Conservation (phyloP, 1,140 invertebrate species). For the Dufourea novaeangliae region DNA sequence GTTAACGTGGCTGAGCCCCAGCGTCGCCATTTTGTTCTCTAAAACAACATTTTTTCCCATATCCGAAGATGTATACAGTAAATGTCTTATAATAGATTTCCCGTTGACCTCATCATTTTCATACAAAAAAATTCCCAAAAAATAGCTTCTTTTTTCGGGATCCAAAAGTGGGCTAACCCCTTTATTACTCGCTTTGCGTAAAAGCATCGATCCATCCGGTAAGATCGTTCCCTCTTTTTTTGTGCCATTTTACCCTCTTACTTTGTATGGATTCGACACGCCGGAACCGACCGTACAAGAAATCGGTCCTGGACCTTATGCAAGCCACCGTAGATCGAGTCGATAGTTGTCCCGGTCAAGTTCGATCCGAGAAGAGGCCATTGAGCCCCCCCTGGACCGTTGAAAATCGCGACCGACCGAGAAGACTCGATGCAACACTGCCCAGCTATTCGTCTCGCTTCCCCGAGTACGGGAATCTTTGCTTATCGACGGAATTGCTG, state of each 20-base stretch:
- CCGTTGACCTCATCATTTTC: too few species aligned
- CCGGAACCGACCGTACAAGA: slow-evolving; percentile 2
- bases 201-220: neutral
- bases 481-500: slow-evolving; percentile 6
- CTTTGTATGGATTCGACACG: slow-evolving; percentile 3
- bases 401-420: slow-evolving; percentile 44
- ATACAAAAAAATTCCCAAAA: too few species aligned
- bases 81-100: too few species aligned
- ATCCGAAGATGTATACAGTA: too few species aligned
- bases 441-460: slow-evolving; percentile 54
- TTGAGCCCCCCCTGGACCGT: slow-evolving; percentile 44
- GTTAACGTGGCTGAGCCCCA: too few species aligned
- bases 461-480: slow-evolving; percentile 7
- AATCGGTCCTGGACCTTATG: neutral
- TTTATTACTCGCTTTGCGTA: slow-evolving; percentile 25
- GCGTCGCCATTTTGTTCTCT: too few species aligned
- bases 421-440: slow-evolving; percentile 25
- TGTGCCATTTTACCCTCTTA: neutral
- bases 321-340: neutral
- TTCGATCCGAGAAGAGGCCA: slow-evolving; percentile 5
- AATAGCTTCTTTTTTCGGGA: too few species aligned
- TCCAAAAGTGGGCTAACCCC: too few species aligned
- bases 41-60: too few species aligned
- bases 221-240: neutral
- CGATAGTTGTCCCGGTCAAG: slow-evolving; percentile 15